Evolutionary conservation across 1,140 invertebrate genomes (phyloP), one percentile per base, ranked within the genome.

Genomic region (Harpegnathos saltator): DNA sequence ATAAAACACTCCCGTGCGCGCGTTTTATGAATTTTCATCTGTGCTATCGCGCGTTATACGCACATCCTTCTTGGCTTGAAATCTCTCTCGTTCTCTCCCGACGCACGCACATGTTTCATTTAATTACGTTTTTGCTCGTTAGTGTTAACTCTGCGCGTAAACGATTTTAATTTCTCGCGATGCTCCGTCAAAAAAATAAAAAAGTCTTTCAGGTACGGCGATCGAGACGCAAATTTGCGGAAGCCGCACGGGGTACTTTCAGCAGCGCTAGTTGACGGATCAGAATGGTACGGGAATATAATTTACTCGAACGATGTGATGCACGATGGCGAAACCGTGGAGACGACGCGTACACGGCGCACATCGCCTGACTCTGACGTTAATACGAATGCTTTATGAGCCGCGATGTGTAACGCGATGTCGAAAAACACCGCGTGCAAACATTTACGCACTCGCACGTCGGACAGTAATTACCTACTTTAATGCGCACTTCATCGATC

Each of bases 361-460:
- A 56, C 72, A 19, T 26, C 65, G 81, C 68, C 88, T 90, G 87
- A 72, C 85, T 85, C 69, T 83, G 87, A 85, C 90, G 83, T 86
- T 84, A 78, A 85, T 85, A 84, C 83, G 52, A 86, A 90, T 89
- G 83, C 83, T 90, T 91, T 91, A 90, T 88, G 85, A 72, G 82
- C 66, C 85, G 50, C 71, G 29, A n/a, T 52, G 48, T 38, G 74
- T 68, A 77, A 58, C 78, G 17, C 33, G 29, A 1, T 3, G 19
- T 65, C 24, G n/a, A 66, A 75, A 75, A 77, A 65, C 48, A 7
- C 50, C 19, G 38, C 17, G 29, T 7, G n/a, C 19, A 63, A 50
- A 71, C 48, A 48, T 59, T 58, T 50, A 59, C 9, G 38, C 38
- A 77, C 72, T 65, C 33, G n/a, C 9, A 77, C 33, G 33, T 44